These are phyloP conservation scores for Drosophila demipolita DNA, from an alignment of 2,888 invertebrate species.

Conservation along the genomic window DNA sequence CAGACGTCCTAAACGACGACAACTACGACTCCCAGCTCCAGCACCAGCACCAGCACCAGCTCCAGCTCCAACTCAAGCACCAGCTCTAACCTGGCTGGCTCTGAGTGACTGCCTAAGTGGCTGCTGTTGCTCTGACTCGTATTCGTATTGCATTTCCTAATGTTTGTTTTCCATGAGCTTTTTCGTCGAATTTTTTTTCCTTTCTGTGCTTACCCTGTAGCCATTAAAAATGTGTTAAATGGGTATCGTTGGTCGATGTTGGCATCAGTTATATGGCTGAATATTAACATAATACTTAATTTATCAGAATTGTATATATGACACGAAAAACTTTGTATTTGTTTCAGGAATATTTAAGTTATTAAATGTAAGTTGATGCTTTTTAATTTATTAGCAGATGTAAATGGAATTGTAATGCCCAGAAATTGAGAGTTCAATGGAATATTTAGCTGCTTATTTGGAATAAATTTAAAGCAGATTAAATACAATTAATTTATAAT, in stretches of 20 bases:
- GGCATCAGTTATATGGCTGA: not conserved
- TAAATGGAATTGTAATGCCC: not conserved
- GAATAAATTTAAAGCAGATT: no score
- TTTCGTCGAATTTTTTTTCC: slow-evolving; percentile 25
- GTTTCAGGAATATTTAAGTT: not conserved
- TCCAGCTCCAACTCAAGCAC: slow-evolving; percentile 13
- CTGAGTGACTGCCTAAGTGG: slow-evolving; percentile 79
- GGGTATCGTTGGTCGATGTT: not conserved
- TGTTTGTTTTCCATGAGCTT: slow-evolving; percentile 80
- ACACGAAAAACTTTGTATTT: not conserved
- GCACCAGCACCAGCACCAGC: slow-evolving; percentile 20
- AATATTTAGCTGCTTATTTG: not conserved
- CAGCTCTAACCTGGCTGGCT: slow-evolving; percentile 32
- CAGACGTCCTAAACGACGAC: slow-evolving; percentile 79
- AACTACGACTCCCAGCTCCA: slow-evolving; percentile 49
- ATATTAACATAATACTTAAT: not conserved
- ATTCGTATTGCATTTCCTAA: slow-evolving; percentile 82
- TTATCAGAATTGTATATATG: not conserved
- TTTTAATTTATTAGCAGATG: not conserved
- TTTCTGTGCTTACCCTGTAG: slow-evolving; percentile 17
- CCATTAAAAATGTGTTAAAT: not conserved
- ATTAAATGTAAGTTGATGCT: not conserved
- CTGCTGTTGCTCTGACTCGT: slow-evolving; percentile 64
- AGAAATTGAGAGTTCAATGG: not conserved
- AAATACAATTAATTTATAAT: not conserved